Percentiles rank a stretch among this genome's conserved stretches.
Evolutionary conservation across 2,888 invertebrate genomes (phyloP).

Genomic region (Petrophora chlorosata): DNA sequence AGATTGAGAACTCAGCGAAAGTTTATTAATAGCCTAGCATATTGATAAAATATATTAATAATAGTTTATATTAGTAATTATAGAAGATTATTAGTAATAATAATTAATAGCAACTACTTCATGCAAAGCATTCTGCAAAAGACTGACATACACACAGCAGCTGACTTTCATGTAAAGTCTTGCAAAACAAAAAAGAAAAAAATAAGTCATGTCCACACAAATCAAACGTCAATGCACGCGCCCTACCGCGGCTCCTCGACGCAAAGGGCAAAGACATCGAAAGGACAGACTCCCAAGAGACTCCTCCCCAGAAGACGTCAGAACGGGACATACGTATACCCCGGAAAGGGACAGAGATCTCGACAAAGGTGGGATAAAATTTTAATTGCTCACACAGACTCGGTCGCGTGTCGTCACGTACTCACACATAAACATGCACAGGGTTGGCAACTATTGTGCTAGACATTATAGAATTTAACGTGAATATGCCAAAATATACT

Average conservation of each 20-base stretch:
- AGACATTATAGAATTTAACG: too few species aligned
- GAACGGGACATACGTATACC: slow-evolving; percentile 65
- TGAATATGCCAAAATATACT: too few species aligned
- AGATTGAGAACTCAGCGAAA: too few species aligned
- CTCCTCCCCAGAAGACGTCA: slow-evolving; percentile 80
- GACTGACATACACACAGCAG: neutral
- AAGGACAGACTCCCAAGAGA: slow-evolving; percentile 87
- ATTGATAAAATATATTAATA: too few species aligned
- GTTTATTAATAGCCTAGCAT: too few species aligned
- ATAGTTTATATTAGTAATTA: too few species aligned
- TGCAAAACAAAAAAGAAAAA: slow-evolving; percentile 34
- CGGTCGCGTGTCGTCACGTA: slow-evolving; percentile 52
- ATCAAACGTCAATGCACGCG: slow-evolving; percentile 62
- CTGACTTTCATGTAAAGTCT: slow-evolving; percentile 10
- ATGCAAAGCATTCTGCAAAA: too few species aligned
- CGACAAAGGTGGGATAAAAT: slow-evolving; percentile 82
- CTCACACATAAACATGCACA: slow-evolving; percentile 55
- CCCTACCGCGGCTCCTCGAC: slow-evolving; percentile 78
- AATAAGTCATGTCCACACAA: slow-evolving; percentile 60
- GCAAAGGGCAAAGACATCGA: slow-evolving; percentile 85
- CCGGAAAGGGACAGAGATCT: slow-evolving; percentile 56
- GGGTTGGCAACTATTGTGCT: too few species aligned
- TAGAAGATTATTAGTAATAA: neutral
- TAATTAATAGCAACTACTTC: neutral
- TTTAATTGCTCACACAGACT: slow-evolving; percentile 81